Evolutionary conservation across 2,888 invertebrate species (phyloP).

Genomic region (Caenorhabditis becei): DNA sequence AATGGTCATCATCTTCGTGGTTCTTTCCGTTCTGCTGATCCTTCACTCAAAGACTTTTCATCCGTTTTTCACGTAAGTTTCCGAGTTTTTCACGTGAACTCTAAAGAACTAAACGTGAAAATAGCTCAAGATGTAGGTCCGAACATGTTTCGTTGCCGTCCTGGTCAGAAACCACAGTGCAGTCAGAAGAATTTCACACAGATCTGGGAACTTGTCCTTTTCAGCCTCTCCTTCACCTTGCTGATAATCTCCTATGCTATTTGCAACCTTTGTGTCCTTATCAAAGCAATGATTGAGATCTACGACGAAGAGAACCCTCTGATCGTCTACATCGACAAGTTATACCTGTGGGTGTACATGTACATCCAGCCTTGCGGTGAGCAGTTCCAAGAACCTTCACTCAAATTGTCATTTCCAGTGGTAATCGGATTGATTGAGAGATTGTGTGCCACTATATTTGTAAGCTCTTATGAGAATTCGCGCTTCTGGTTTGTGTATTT

Average conservation of each 20-base stretch:
- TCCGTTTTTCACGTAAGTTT: constrained; percentile 58
- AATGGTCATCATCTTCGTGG: constrained; percentile 37
- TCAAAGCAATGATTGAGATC: constrained; percentile 28
- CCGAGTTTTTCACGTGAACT: too few species aligned
- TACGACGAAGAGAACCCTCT: constrained; percentile 25
- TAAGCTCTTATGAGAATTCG: constrained; percentile 59
- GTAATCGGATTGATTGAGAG: constrained; percentile 64
- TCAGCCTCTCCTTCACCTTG: constrained; percentile 49
- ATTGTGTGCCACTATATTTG: constrained; percentile 59
- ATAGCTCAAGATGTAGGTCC: too few species aligned
- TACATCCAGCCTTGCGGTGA: constrained; percentile 64
- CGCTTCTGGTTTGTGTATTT: constrained; percentile 54
- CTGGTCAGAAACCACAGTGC: too few species aligned
- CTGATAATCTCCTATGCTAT: constrained; percentile 55
- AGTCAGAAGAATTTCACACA: too few species aligned
- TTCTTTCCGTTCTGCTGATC: constrained; percentile 31
- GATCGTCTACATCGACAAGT: constrained; percentile 24
- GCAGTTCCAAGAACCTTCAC: not conserved
- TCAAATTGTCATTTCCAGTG: constrained; percentile 37
- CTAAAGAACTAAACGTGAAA: too few species aligned
- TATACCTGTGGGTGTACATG: constrained; percentile 57
- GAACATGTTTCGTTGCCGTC: too few species aligned
- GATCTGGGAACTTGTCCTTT: constrained; percentile 16
- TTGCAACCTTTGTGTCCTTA: constrained; percentile 44
- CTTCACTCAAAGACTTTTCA: constrained; percentile 51